Percentiles rank a stretch among this genome's conserved stretches.
Conservation (phyloP, 2,113 vertebrate genomes). For the Parus major region DNA sequence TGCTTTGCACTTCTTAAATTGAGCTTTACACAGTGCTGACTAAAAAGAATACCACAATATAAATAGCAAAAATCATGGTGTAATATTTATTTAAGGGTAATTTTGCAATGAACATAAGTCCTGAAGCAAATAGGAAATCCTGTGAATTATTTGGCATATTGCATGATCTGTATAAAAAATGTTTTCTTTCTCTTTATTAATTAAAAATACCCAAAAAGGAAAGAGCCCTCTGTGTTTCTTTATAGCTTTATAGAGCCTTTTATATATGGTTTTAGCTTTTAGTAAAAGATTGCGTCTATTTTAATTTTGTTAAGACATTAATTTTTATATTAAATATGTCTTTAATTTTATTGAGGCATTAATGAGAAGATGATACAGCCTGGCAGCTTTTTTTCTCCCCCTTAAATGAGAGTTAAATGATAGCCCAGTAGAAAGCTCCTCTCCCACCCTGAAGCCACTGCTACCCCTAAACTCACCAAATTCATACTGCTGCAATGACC, state of each 20-base stretch:
- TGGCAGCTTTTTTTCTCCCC: not conserved
- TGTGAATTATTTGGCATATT: not conserved
- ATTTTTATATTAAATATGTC: not conserved
- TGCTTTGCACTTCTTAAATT: not conserved
- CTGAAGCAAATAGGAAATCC: not conserved
- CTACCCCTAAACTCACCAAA: not conserved
- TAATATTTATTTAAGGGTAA: not conserved
- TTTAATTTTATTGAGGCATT: not conserved
- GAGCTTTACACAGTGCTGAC: not conserved
- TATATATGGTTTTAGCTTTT: not conserved
- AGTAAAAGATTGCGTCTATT: not conserved
- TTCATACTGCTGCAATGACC: not conserved
- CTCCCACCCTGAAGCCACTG: fast-evolving
- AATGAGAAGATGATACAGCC: not conserved
- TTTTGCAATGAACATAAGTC: not conserved
- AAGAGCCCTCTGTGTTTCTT: not conserved
- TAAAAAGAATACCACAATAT: not conserved
- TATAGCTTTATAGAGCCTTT: not conserved
- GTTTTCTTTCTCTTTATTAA: not conserved
- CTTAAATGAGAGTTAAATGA: not conserved
- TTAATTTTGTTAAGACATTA: not conserved
- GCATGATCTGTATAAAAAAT: not conserved
- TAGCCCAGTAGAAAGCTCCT: not conserved
- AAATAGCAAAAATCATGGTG: not conserved
- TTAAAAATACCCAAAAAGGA: not conserved